Evolutionary conservation across 2,888 invertebrate species (phyloP).

Genomic region (Aelia acuminata): DNA sequence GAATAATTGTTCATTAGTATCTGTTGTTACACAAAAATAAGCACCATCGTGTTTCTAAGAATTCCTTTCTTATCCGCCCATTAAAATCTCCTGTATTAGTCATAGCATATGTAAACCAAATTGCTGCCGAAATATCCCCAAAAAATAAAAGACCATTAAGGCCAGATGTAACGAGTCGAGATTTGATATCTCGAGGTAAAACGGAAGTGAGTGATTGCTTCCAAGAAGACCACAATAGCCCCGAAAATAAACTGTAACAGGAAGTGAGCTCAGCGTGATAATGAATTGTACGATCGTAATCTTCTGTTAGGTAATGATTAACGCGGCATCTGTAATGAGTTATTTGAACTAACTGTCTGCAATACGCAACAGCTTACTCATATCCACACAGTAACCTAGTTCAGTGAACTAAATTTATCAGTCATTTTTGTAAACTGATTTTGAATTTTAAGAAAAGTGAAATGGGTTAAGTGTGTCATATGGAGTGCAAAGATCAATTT

Average conservation of each 20-base stretch:
- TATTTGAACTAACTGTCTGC: neutral
- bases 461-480: no score
- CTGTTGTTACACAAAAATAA: neutral
- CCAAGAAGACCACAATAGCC: conserved; percentile 32
- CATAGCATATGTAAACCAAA: neutral
- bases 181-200: neutral
- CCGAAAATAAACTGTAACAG: conserved; percentile 32
- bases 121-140: conserved; percentile 18
- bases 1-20: neutral
- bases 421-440: neutral
- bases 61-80: neutral
- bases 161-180: neutral
- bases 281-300: conserved; percentile 9
- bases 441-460: no score
- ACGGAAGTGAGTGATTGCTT: conserved; percentile 45
- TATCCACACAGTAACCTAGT: neutral
- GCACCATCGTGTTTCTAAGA: neutral
- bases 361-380: neutral
- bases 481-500: no score
- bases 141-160: neutral
- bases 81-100: conserved; percentile 17
- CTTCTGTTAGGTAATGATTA: conserved; percentile 3
- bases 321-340: neutral
- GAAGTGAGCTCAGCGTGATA: conserved; percentile 16
- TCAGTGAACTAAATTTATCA: neutral